Percentiles rank a stretch among this genome's conserved stretches.
Conservation (phyloP, 2,888 invertebrate genomes). For the Geotrupes spiniger region DNA sequence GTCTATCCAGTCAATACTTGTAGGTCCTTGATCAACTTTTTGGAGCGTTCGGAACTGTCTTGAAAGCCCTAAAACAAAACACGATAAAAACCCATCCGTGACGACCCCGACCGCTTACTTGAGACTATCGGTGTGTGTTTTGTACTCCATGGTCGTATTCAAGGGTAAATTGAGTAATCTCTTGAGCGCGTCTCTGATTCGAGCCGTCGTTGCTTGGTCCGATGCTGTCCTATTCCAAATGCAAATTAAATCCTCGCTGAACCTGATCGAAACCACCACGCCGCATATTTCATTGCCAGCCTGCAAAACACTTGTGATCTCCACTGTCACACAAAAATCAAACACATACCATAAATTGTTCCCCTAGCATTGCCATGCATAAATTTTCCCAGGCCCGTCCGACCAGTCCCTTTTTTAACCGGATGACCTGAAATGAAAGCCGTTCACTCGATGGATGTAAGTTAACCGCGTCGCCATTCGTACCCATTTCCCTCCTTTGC, state of each 20-base stretch:
- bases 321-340: neutral
- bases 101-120: constrained; percentile 61
- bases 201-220: constrained; percentile 81
- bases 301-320: constrained; percentile 30
- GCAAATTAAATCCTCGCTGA: constrained; percentile 94
- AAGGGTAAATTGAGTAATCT: constrained; percentile 93
- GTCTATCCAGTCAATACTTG: constrained; percentile 25
- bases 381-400: constrained; percentile 98
- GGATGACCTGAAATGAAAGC: constrained; percentile 58
- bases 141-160: constrained; percentile 93
- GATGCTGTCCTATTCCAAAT: constrained; percentile 96
- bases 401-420: constrained; percentile 90
- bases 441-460: constrained; percentile 15
- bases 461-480: constrained; percentile 22
- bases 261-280: constrained; percentile 91
- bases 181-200: constrained; percentile 92
- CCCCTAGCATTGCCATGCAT: constrained; percentile 96
- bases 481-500: constrained; percentile 97
- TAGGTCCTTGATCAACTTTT: constrained; percentile 43
- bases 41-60: constrained; percentile 41
- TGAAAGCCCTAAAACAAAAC: constrained; percentile 41
- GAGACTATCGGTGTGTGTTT: constrained; percentile 76
- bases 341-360: constrained; percentile 83
- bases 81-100: constrained; percentile 4
- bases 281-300: constrained; percentile 97